Conservation (phyloP, 2,888 invertebrate genomes). For the Drosophila austrosaltans region DNA sequence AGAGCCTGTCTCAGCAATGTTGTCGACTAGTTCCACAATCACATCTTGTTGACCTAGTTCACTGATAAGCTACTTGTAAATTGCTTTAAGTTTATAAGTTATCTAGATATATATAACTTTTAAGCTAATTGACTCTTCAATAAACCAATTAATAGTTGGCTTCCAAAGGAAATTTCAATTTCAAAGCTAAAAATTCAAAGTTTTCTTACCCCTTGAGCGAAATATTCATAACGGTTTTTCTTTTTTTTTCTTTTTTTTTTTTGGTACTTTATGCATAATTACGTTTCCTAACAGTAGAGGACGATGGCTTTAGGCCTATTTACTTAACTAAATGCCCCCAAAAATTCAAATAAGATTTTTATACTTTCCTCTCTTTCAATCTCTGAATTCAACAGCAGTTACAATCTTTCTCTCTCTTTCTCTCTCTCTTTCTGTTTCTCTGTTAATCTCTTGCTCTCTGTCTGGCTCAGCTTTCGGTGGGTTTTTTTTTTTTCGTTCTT, state of each 20-base stretch:
- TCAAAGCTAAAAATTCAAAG: background rate
- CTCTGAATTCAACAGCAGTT: too few species aligned
- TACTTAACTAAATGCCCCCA: slow-evolving; percentile 52
- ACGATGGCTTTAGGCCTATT: slow-evolving; percentile 47
- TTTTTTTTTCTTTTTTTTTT: background rate
- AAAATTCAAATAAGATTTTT: slow-evolving; percentile 37
- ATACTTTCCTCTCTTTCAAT: background rate
- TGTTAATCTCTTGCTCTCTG: slow-evolving; percentile 30
- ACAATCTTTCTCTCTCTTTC: background rate
- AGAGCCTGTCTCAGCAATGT: too few species aligned
- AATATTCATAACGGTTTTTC: slow-evolving; percentile 1
- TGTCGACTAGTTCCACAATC: too few species aligned
- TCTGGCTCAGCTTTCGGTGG: background rate
- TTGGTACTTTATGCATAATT: slow-evolving; percentile 63
- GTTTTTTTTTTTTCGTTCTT: background rate
- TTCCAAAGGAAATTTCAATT: background rate
- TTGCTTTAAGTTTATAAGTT: too few species aligned
- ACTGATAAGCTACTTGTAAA: too few species aligned
- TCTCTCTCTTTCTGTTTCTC: background rate
- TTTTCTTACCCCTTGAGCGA: slow-evolving; percentile 3
- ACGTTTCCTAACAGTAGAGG: slow-evolving; percentile 50
- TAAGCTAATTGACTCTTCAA: background rate
- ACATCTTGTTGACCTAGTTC: too few species aligned
- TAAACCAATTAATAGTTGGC: slow-evolving; percentile 1
- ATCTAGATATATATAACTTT: too few species aligned